Base-by-base conservation (phyloP, 2,113 vertebrate genomes). In the Pithys albifrons region DNA sequence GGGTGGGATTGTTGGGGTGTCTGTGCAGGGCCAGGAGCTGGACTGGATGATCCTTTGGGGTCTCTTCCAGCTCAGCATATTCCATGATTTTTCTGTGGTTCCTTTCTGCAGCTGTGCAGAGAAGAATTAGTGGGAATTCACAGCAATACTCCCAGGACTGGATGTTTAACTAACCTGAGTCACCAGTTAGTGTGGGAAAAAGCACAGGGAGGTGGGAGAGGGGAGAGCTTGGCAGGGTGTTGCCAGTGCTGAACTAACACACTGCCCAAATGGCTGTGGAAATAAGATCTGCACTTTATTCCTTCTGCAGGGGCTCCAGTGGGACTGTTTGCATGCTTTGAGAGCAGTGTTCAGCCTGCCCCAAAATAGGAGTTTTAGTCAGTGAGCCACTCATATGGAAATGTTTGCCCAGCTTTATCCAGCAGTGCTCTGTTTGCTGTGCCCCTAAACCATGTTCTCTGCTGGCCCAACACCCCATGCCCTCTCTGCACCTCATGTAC, bases 21-120 rank as follows among this genome's bases (percentile, higher is more conserved):
- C 14, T 62, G 73, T 0, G 74, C 85, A 78, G 65, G 55, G 48
- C 1, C 4, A 14, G 65, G 64, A 0, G 33, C 1, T 62, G 85
- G 7, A 0, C 11, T 70, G 33, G 37, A 0, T 6, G 12, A 28
- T n/a, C 85, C 57, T n/a, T 54, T 33, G 1, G 39, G 48, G 9
- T 62, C 33, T 10, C 33, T 52, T 0, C 55, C 57, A 7, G 9
- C 48, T 3, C 85, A 55, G 66, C 41, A 55, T 0, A 20, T 48
- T 19, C 57, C 8, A 1, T 5, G n/a, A 7, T 28, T 52, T 41
- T 41, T 41, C 41, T 41, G 41, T 41, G 41, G 41, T 41, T 41
- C 41, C 41, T 41, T 41, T 41, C 41, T 41, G 41, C 41, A 41
- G 41, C 41, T 8, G 41, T 41, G 41, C 41, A 41, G 41, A 41